Conservation (phyloP, 2,888 invertebrate species). For the Hesperia comma region DNA sequence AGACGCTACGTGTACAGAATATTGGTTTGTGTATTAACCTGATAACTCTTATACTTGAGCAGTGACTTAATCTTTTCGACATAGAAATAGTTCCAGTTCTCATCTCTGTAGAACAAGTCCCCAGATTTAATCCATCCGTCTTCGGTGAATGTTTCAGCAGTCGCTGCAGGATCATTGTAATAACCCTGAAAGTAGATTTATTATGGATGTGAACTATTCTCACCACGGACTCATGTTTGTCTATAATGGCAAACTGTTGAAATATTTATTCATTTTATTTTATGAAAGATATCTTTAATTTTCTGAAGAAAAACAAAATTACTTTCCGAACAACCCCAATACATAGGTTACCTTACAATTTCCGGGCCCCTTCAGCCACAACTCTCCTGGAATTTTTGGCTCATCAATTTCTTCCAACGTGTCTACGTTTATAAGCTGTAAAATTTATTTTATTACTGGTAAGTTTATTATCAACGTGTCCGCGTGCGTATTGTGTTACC, state of each 20-base stretch:
- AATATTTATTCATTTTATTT: no score
- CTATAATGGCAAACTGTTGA: no score
- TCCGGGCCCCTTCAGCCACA: slow-evolving; percentile 76
- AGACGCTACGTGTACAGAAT: no score
- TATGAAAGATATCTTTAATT: no score
- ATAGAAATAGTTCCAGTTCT: slow-evolving; percentile 74
- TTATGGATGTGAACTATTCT: no score
- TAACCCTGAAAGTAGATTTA: slow-evolving; percentile 62
- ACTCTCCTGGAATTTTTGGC: slow-evolving; percentile 75
- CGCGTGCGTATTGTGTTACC: no score
- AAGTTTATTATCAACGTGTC: no score
- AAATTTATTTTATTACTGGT: slow-evolving; percentile 40
- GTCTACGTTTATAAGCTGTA: slow-evolving; percentile 72
- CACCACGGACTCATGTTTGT: no score
- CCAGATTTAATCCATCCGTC: slow-evolving; percentile 80
- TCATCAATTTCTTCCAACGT: slow-evolving; percentile 70
- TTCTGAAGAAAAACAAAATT: no score
- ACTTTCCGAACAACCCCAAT: no score
- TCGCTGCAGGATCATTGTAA: slow-evolving; percentile 68
- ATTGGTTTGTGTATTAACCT: slow-evolving; percentile 55
- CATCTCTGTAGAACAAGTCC: slow-evolving; percentile 79
- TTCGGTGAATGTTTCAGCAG: slow-evolving; percentile 67
- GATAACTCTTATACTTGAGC: slow-evolving; percentile 76
- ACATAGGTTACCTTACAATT: slow-evolving; percentile 64
- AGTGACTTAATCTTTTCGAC: slow-evolving; percentile 80